Conservation (phyloP, 2,797 vertebrate genomes). For the Poecilia wingei region DNA sequence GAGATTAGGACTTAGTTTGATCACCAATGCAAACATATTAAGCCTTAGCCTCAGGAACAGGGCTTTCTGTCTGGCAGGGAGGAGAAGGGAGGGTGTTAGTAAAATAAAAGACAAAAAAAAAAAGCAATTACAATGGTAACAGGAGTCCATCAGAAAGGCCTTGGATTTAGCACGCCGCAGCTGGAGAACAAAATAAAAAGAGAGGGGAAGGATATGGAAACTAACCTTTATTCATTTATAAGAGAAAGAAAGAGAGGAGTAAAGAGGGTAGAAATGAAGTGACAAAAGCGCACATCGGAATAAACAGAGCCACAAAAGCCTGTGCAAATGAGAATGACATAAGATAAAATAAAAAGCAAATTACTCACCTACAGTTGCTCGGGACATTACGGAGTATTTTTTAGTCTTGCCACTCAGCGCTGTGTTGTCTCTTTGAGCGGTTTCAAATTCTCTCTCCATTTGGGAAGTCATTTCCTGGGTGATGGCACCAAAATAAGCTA, state of each 20-base stretch:
- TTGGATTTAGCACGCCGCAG: constrained; percentile 49
- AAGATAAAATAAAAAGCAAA: background rate
- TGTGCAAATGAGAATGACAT: constrained; percentile 2
- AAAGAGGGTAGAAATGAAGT: constrained; percentile 5
- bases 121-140: constrained; percentile 55
- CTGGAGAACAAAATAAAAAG: constrained; percentile 34
- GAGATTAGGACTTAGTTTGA: background rate
- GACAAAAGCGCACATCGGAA: constrained; percentile 9
- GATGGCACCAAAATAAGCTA: constrained; percentile 86
- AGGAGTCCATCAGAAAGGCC: constrained; percentile 52
- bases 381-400: constrained; percentile 84
- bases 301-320: background rate
- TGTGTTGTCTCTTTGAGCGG: constrained; percentile 85
- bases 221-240: constrained; percentile 26
- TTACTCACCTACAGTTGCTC: constrained; percentile 83
- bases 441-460: constrained; percentile 88
- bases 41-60: constrained; percentile 38
- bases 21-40: background rate
- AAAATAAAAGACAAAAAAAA: constrained; percentile 40
- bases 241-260: constrained; percentile 5
- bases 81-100: constrained; percentile 26
- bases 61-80: constrained; percentile 33
- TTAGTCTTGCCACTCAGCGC: constrained; percentile 77
- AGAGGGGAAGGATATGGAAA: constrained; percentile 17
- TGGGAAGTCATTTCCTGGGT: constrained; percentile 83